Evolutionary conservation across 1,140 invertebrate genomes (phyloP).

Genomic region (Lasioglossum baleicum): DNA sequence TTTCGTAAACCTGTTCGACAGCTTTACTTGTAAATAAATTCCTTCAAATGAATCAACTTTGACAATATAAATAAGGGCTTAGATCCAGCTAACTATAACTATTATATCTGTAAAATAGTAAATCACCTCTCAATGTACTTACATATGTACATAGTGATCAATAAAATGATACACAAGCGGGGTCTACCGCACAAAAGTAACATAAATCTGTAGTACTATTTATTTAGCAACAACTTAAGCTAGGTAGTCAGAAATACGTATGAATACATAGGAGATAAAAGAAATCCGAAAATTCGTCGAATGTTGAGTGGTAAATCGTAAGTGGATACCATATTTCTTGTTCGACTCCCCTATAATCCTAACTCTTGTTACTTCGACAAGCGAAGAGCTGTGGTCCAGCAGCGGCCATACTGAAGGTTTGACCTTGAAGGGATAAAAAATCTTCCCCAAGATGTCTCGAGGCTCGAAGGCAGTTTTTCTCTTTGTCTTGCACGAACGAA

Average conservation of each 20-base stretch:
- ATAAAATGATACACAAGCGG: not conserved
- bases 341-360: conserved; percentile 60
- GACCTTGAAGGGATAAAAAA: conserved; percentile 79
- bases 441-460: conserved; percentile 69
- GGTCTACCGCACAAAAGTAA: not conserved
- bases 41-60: too few species aligned
- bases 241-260: not conserved
- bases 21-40: too few species aligned
- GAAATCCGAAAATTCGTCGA: conserved; percentile 32
- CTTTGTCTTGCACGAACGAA: conserved; percentile 29
- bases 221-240: not conserved
- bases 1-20: too few species aligned
- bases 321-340: conserved; percentile 66
- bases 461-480: conserved; percentile 55
- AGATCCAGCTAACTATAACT: too few species aligned
- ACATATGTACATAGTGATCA: too few species aligned
- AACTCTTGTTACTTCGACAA: conserved; percentile 60
- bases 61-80: too few species aligned
- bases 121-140: too few species aligned
- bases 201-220: not conserved
- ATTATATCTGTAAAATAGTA: too few species aligned
- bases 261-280: not conserved
- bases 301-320: conserved; percentile 30
- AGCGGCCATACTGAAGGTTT: conserved; percentile 75
- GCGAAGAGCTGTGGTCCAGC: conserved; percentile 68